Evolutionary conservation across 2,113 vertebrate species (phyloP).

Genomic region (Danionella cerebrum): DNA sequence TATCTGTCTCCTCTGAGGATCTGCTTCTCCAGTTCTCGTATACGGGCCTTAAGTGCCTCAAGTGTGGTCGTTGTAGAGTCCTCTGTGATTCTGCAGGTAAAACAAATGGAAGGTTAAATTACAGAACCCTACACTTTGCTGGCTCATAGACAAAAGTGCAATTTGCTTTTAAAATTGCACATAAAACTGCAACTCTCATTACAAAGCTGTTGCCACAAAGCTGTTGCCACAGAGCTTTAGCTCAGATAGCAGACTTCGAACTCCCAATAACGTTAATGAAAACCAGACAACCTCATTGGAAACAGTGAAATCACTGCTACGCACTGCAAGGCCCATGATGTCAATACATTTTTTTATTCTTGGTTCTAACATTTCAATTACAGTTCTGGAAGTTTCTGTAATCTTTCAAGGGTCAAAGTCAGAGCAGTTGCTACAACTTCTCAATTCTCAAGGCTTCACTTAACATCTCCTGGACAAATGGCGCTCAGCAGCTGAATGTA

Average conservation of each 20-base stretch:
- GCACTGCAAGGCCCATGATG: not conserved
- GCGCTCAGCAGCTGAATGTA: slow-evolving; percentile 56
- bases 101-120: not conserved
- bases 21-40: slow-evolving; percentile 96
- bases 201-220: no score
- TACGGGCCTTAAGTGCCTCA: slow-evolving; percentile 97
- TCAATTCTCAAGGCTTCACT: not conserved
- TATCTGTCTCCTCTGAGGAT: slow-evolving; percentile 95
- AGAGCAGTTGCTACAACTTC: not conserved
- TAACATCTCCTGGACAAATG: slow-evolving; percentile 52
- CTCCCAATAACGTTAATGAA: not conserved
- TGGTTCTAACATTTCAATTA: not conserved
- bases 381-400: not conserved
- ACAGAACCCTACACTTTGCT: not conserved
- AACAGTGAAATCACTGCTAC: not conserved
- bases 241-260: not conserved
- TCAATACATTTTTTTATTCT: not conserved
- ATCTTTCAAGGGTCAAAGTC: not conserved
- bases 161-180: not conserved
- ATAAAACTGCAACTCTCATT: not conserved
- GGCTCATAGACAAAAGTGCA: not conserved
- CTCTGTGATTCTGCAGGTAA: slow-evolving; percentile 81
- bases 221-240: not conserved
- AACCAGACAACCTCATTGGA: not conserved
- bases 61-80: slow-evolving; percentile 94